Evolutionary conservation across 2,888 invertebrate species (phyloP).

Genomic region (Tridacna gigas): DNA sequence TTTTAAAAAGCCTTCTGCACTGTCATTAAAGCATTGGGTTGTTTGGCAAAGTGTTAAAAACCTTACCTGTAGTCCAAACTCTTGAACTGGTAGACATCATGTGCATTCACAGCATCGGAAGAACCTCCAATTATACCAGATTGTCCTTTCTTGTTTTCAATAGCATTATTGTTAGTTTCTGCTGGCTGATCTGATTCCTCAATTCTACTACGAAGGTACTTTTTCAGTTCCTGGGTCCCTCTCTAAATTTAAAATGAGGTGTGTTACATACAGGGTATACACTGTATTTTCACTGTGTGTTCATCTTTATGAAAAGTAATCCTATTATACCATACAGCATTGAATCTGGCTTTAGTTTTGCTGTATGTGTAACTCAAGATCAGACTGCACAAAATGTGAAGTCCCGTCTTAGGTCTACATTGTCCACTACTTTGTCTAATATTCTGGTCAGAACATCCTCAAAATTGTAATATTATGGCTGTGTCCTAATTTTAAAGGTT

Average conservation of each 20-base stretch:
- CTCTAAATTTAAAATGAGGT: slow-evolving; percentile 84
- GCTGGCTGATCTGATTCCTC: slow-evolving; percentile 74
- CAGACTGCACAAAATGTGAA: too few species aligned
- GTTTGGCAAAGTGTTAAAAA: background rate
- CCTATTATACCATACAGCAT: too few species aligned
- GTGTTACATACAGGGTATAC: too few species aligned
- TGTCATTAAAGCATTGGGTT: background rate
- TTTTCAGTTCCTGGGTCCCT: slow-evolving; percentile 92
- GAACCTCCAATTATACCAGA: slow-evolving; percentile 75
- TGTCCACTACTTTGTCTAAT: too few species aligned
- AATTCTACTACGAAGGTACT: slow-evolving; percentile 87
- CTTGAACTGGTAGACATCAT: slow-evolving; percentile 80
- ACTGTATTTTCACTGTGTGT: too few species aligned
- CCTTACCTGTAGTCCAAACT: slow-evolving; percentile 82
- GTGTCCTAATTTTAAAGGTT: too few species aligned
- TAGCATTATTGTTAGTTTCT: slow-evolving; percentile 46
- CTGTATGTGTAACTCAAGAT: too few species aligned
- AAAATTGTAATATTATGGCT: too few species aligned
- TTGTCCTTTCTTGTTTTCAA: slow-evolving; percentile 62
- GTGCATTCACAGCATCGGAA: slow-evolving; percentile 76
- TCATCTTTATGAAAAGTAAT: too few species aligned
- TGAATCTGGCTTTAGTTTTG: too few species aligned
- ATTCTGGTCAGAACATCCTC: too few species aligned
- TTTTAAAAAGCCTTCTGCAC: background rate
- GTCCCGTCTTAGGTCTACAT: too few species aligned